Evolutionary conservation across 2,888 invertebrate genomes (phyloP).

Genomic region (Cenopis cana): DNA sequence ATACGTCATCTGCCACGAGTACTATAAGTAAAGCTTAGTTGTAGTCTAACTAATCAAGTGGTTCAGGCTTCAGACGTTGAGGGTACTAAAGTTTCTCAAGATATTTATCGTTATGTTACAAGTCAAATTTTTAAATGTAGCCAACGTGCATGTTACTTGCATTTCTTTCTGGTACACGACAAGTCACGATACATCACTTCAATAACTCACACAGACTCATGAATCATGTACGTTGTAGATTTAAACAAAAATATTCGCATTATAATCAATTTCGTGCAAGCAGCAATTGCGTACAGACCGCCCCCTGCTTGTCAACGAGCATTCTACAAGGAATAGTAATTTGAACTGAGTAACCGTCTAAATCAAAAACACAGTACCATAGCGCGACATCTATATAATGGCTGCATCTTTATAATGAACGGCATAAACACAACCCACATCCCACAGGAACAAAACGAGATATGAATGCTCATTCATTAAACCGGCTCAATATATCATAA

Average conservation of each 20-base stretch:
- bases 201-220: not conserved
- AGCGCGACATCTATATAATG: conserved; percentile 1
- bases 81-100: not conserved
- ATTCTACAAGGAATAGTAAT: conserved; percentile 28
- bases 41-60: too few species aligned
- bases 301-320: conserved; percentile 11
- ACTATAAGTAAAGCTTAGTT: not conserved
- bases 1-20: not conserved
- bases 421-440: conserved; percentile 52
- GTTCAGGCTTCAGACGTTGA: not conserved
- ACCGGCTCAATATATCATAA: conserved; percentile 62
- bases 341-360: conserved; percentile 14
- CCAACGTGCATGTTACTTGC: not conserved
- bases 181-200: not conserved
- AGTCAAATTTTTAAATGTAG: too few species aligned
- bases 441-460: conserved; percentile 58
- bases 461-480: conserved; percentile 66
- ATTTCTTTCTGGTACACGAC: not conserved
- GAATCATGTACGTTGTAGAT: not conserved
- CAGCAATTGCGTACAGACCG: conserved; percentile 6
- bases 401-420: conserved; percentile 3
- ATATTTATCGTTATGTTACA: too few species aligned
- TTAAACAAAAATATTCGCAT: not conserved
- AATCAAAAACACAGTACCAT: not conserved
- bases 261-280: conserved; percentile 4